Conservation (phyloP, 2,797 vertebrate genomes). For the Euphonia xanthogaster region DNA sequence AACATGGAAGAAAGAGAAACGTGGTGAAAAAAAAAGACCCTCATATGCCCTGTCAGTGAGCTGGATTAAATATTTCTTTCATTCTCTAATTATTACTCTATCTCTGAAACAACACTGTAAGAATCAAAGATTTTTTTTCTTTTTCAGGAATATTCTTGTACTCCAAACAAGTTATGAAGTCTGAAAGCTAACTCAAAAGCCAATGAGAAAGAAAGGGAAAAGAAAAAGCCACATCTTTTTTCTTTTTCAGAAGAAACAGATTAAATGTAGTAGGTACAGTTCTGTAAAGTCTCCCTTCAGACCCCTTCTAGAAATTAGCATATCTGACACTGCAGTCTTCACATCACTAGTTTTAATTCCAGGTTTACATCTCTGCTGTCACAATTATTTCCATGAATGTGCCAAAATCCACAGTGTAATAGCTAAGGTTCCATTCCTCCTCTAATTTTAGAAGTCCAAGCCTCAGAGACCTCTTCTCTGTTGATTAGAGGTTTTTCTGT, state of each 20-base stretch:
- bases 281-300: slow-evolving; percentile 14
- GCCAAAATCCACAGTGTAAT: slow-evolving; percentile 22
- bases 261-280: background rate
- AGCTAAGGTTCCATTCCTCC: background rate
- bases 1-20: background rate
- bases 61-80: background rate
- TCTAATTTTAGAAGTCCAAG: slow-evolving; percentile 41
- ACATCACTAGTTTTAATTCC: slow-evolving; percentile 32
- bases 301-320: slow-evolving; percentile 3
- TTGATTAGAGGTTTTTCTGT: slow-evolving; percentile 38
- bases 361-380: slow-evolving; percentile 19
- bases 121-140: background rate
- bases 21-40: background rate
- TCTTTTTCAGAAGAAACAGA: background rate
- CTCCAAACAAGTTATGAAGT: background rate
- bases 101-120: background rate
- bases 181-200: background rate
- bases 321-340: slow-evolving; percentile 5
- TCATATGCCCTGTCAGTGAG: background rate
- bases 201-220: background rate
- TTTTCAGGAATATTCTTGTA: background rate
- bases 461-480: background rate
- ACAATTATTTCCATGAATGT: slow-evolving; percentile 7
- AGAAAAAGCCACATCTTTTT: rapidly evolving
- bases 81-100: background rate